These are phyloP conservation scores for Opisthograptis luteolata DNA, from an alignment of 2,888 invertebrate species.

Conservation along the genomic window DNA sequence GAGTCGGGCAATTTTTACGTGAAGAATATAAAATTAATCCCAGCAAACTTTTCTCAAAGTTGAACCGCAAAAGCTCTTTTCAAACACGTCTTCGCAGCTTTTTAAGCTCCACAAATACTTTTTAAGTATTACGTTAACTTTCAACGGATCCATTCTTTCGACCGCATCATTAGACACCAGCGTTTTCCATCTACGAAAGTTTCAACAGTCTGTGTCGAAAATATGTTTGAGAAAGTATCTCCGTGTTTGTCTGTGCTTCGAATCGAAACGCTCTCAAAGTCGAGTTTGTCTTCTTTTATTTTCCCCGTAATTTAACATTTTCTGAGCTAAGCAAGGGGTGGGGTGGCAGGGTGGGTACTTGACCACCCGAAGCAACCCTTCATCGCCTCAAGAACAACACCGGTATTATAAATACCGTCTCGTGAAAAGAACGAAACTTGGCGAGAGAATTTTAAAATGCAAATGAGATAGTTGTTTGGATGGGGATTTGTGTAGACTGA, in stretches of 20 bases:
- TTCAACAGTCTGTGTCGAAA: conserved; percentile 18
- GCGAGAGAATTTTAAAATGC: conserved; percentile 32
- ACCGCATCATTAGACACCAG: conserved; percentile 54
- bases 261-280: conserved; percentile 33
- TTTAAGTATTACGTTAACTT: conserved; percentile 53
- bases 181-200: conserved; percentile 25
- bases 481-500: neutral
- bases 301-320: conserved; percentile 63
- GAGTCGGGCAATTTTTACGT: conserved; percentile 2
- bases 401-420: conserved; percentile 59
- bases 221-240: conserved; percentile 11
- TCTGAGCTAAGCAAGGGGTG: conserved; percentile 45
- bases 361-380: conserved; percentile 60
- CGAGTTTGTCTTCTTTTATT: conserved; percentile 51
- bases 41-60: conserved; percentile 16
- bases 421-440: conserved; percentile 35
- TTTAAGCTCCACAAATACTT: conserved; percentile 41
- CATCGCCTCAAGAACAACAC: conserved; percentile 70
- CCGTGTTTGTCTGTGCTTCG: conserved; percentile 8
- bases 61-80: conserved; percentile 36
- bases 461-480: conserved; percentile 32
- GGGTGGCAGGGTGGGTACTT: conserved; percentile 51
- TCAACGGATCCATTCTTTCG: conserved; percentile 45
- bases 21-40: conserved; percentile 23
- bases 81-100: conserved; percentile 33